phyloP scores from a whole-genome alignment of 2,113 vertebrate species.

The Sinocyclocheilus anophthalmus region DNA sequence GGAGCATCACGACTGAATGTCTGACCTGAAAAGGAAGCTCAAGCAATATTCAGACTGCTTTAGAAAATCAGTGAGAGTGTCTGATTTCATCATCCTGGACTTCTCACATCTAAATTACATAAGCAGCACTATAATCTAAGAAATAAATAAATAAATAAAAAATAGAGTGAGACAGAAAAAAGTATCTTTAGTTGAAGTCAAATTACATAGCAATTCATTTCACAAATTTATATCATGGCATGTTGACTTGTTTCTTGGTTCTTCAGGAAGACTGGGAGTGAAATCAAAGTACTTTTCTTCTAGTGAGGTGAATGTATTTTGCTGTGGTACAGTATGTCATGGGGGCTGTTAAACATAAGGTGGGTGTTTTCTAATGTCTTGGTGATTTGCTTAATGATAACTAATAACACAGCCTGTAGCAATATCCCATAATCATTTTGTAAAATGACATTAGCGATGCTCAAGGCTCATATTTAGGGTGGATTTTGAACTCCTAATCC shows the following conservation, averaged over 20 bases:
- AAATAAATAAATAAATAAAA: background rate
- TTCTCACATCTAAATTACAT: slow-evolving; percentile 69
- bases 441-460: background rate
- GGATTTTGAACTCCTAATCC: background rate
- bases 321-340: background rate
- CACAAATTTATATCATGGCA: background rate
- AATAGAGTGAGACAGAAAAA: background rate
- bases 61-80: slow-evolving; percentile 75
- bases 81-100: slow-evolving; percentile 70
- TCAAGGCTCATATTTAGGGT: background rate
- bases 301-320: background rate
- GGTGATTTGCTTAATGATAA: background rate
- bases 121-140: slow-evolving; percentile 62
- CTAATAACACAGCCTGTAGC: background rate
- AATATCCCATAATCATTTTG: too few species aligned
- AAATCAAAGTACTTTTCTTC: background rate
- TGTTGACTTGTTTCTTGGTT: background rate
- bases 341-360: background rate
- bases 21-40: slow-evolving; percentile 71
- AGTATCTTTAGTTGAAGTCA: background rate
- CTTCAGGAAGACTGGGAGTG: background rate
- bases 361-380: slow-evolving; percentile 14
- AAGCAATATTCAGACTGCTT: slow-evolving; percentile 59
- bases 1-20: slow-evolving; percentile 69
- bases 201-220: background rate